Evolutionary conservation across 1,140 invertebrate genomes (phyloP), one percentile per base, ranked within the genome.

Genomic region (Caenorhabditis remanei): DNA sequence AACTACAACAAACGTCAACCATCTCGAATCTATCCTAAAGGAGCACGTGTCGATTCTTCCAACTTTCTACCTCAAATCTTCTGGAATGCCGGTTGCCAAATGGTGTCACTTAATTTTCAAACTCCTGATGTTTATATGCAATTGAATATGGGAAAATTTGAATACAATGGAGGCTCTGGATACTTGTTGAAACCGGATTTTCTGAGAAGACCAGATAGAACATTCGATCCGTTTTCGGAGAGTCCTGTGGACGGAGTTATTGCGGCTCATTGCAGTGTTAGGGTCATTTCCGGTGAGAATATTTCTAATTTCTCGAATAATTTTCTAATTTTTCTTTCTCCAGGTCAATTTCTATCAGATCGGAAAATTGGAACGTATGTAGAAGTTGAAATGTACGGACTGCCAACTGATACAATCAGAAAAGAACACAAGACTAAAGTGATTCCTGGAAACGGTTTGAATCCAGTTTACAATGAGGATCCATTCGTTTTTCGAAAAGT

Each of bases 101-200:
- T 99, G 98, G 98, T 99, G 16, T 98, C 98, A 0, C 94, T 99
- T n/a, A 99, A 99, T 94, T 99, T 99, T 94, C 98, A 99, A 95
- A 99, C 98, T 16, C 95, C 98, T 19, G 98, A 99, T 94, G 94
- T 99, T 87, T 97, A 97, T 16, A 99, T 99, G 97, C 98, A 99
- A 94, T 94, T 99, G 85, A 99, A 99, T 94, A 98, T 99, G 94
- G 98, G 98, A 88, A 99, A 99, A 94, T 99, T 99, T 94, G 98
- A 99, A 93, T 99, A 99, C 93, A 99, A 99, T 94, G 98, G 98
- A 93, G 98, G 98, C 93, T 97, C 97, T 89, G 98, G 97, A 94
- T 94, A 98, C 94, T 94, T 99, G 16, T 94, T 99, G 84, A 99
- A 99, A 93, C 98, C 98, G 2, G 98, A 99, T 93, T 99, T 99